Base-by-base conservation (phyloP, 2,797 vertebrate species). In the Gouania willdenowi region DNA sequence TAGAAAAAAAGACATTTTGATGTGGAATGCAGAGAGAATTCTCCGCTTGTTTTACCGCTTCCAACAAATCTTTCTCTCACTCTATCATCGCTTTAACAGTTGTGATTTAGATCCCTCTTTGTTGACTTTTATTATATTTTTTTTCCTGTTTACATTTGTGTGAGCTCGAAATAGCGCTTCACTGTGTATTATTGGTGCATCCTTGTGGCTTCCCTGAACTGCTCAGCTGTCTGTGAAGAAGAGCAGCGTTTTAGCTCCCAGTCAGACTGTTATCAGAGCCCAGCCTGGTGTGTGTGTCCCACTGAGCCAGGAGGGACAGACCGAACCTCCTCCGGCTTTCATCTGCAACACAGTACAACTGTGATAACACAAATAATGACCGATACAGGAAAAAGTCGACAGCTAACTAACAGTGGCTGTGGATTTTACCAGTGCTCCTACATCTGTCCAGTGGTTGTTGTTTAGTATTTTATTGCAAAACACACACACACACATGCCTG, bases 251-350 rank as follows among this genome's bases (percentile, higher is more conserved):
- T 48, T 65, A 62, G 45, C 54, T 66, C 52, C 1, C 67, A 35
- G 35, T 67, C 40, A 52, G 46, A 35, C 45, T 41, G 69, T 75
- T 77, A 80, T 82, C 71, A 55, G 35, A 37, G 52, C 32, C 58
- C 66, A 78, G 46, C 68, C 53, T 30, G 16, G 27, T 56, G 72
- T 37, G 72, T 37, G 41, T 66, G 60, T 69, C 75, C 66, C 59
- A 57, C 73, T 53, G 66, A 60, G 71, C 38, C 52, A 45, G 50
- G 26, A 71, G 44, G 12, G 51, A 32, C 25, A 34, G 19, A 45
- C 53, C 35, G 38, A 34, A 49, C 19, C 48, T 43, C 17, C 42
- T 5, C 37, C 1, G 1, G 40, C 68, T 80, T 77, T 79, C 49
- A 79, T 82, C 49, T 71, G 27, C 0, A 5, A 56, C 34, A 48